Evolutionary conservation across 2,113 vertebrate species (phyloP).

Genomic region (Hydrolagus affinis): DNA sequence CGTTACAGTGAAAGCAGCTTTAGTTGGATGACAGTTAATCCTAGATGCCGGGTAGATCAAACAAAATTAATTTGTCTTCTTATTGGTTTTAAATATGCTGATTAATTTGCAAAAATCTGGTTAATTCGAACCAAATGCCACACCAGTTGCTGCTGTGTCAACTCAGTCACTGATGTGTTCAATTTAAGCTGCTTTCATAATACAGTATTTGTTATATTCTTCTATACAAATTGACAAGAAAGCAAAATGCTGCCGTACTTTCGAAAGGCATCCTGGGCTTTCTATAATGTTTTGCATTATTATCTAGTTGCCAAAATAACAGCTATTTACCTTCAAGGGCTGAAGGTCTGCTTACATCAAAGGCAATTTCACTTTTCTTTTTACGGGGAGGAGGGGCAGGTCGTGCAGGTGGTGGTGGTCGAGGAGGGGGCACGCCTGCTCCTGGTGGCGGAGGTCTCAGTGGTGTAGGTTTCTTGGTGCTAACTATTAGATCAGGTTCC

Average conservation of each 20-base stretch:
- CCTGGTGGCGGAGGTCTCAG: conserved; percentile 74
- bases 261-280: not conserved
- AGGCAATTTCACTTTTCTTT: conserved; percentile 69
- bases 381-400: conserved; percentile 73
- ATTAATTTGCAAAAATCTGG: no score
- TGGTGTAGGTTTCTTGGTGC: conserved; percentile 87
- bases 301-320: not conserved
- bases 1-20: no score
- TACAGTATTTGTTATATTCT: no score
- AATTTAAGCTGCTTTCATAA: no score
- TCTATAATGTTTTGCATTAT: not conserved
- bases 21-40: no score
- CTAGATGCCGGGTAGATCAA: no score
- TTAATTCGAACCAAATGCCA: no score
- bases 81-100: no score
- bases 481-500: conserved; percentile 94
- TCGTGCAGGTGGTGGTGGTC: conserved; percentile 80
- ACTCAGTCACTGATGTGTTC: no score
- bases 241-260: not conserved
- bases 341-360: conserved; percentile 66
- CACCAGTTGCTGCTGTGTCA: no score
- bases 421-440: conserved; percentile 68
- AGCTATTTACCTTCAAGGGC: conserved; percentile 69
- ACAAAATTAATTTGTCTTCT: no score
- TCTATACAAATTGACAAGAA: no score